Evolutionary conservation across 2,888 invertebrate genomes (phyloP).

Genomic region (Mythimna lalbum): DNA sequence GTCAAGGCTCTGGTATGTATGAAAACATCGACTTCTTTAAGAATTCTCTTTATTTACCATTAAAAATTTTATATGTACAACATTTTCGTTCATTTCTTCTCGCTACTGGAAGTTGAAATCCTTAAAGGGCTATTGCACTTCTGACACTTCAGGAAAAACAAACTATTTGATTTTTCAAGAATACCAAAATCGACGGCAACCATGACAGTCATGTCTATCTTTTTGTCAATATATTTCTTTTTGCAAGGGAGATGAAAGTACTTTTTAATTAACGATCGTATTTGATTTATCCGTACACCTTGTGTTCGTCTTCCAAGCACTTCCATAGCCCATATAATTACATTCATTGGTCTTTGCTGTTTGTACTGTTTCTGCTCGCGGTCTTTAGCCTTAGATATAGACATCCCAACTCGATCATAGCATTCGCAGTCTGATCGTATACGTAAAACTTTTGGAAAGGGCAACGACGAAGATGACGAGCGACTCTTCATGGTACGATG

Average conservation of each 20-base stretch:
- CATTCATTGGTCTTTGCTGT: constrained; percentile 68
- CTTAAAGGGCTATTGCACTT: not conserved
- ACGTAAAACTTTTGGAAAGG: constrained; percentile 66
- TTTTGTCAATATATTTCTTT: constrained; percentile 71
- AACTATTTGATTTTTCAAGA: constrained; percentile 67
- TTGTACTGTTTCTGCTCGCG: constrained; percentile 52
- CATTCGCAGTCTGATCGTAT: constrained; percentile 61
- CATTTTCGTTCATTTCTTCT: not conserved
- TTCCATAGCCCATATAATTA: constrained; percentile 79
- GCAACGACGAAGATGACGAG: constrained; percentile 46
- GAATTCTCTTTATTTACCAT: constrained; percentile 13
- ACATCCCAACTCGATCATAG: not conserved
- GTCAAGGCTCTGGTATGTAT: not conserved
- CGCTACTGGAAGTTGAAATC: not conserved
- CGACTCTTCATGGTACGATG: constrained; percentile 61
- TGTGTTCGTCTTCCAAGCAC: constrained; percentile 66
- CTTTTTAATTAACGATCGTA: constrained; percentile 72
- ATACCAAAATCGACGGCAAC: constrained; percentile 75
- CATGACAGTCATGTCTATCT: constrained; percentile 71
- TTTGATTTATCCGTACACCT: constrained; percentile 72
- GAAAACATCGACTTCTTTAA: not conserved
- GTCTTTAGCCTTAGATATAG: constrained; percentile 53
- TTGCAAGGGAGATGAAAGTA: constrained; percentile 73
- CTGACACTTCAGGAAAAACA: constrained; percentile 68
- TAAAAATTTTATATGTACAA: constrained; percentile 11